Conservation (phyloP, 2,797 vertebrate species). For the Pipistrellus kuhlii region DNA sequence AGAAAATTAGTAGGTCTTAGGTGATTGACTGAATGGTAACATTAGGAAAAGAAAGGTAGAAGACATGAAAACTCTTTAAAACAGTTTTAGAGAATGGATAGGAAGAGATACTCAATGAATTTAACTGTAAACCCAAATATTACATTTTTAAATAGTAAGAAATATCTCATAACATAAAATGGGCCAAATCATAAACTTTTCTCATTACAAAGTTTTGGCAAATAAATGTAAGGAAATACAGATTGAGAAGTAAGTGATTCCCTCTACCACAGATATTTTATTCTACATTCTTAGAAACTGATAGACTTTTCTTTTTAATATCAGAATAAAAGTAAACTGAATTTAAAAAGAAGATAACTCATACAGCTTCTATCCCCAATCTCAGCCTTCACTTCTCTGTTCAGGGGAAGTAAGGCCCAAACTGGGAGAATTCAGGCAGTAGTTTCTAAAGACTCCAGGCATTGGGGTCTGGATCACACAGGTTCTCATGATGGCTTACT, state of each 20-base stretch:
- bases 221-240: constrained; percentile 36
- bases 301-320: not conserved
- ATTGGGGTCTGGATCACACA: not conserved
- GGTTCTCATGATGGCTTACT: not conserved
- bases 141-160: not conserved
- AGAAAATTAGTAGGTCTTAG: not conserved
- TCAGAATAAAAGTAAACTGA: not conserved
- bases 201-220: not conserved
- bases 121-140: constrained; percentile 32
- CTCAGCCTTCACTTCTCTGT: not conserved
- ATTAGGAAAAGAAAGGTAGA: not conserved
- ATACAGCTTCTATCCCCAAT: not conserved
- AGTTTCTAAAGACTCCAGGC: not conserved
- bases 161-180: not conserved
- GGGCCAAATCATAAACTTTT: not conserved
- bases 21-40: not conserved
- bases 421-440: not conserved
- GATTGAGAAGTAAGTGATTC: not conserved
- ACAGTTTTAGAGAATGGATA: not conserved
- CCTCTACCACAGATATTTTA: constrained; percentile 11
- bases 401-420: not conserved
- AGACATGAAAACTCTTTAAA: constrained; percentile 2
- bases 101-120: not conserved
- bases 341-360: not conserved
- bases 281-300: not conserved